Conservation (phyloP, 2,797 vertebrate genomes). For the Ataeniobius toweri region DNA sequence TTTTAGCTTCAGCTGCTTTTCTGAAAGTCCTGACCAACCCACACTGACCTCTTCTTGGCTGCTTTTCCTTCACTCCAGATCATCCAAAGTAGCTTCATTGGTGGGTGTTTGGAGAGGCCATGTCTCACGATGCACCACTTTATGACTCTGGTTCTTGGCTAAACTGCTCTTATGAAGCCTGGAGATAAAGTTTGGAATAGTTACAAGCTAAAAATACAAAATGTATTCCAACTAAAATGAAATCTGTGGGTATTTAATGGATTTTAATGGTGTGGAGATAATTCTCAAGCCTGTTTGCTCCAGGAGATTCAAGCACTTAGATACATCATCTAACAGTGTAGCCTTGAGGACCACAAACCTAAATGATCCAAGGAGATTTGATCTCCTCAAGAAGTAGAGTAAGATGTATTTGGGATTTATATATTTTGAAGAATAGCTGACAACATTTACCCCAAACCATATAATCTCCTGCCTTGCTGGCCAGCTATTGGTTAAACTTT, state of each 20-base stretch:
- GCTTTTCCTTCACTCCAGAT: background rate
- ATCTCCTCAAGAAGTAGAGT: no score
- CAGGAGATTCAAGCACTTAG: no score
- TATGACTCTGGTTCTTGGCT: background rate
- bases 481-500: no score
- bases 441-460: no score
- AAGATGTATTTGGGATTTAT: no score
- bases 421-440: no score
- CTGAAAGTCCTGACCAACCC: background rate
- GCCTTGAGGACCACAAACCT: background rate
- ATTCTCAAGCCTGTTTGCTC: background rate
- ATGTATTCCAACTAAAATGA: background rate
- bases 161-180: background rate
- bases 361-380: background rate
- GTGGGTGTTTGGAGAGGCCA: background rate
- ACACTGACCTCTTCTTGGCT: background rate
- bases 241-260: background rate
- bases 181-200: background rate
- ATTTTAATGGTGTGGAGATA: background rate
- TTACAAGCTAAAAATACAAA: background rate
- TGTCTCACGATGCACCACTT: background rate
- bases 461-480: no score
- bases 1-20: background rate
- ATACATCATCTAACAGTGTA: background rate
- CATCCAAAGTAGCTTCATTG: background rate